Evolutionary conservation across 2,888 invertebrate genomes (phyloP), one percentile per base, ranked within the genome.

Genomic region (Cataglyphis albicans): DNA sequence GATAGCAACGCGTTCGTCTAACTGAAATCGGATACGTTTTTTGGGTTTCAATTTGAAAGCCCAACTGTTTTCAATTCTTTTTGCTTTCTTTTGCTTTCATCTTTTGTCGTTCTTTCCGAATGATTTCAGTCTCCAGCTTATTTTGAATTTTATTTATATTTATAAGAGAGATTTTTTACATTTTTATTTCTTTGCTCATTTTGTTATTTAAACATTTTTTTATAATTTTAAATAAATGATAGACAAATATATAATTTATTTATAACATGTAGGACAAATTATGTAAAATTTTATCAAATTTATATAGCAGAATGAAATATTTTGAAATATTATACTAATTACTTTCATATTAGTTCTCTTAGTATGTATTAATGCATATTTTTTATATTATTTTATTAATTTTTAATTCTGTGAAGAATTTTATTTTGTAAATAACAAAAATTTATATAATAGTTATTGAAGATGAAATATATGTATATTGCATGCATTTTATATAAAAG

Each of bases 21-120:
- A 52, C 63, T 82, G 90, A 89, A 89, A 89, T 89, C 88, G 88
- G 87, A 89, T 86, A 88, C 83, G 84, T 89, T 89, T 89, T 85
- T 89, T 89, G 84, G 84, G 84, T 85, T 89, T 85, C 81, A 81
- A 83, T 85, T 86, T 89, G 82, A 89, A 89, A 89, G 86, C 83
- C 72, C 82, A 75, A 89, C 72, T 82, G 73, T 85, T 84, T 81
- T 78, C 68, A 41, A 67, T 25, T 55, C 44, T 21, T 21, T 21
- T 21, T 21, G 21, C 21, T 21, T 21, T 21, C 21, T 81, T 70
- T 80, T 70, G 25, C 78, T 80, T 80, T 80, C 78, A 35, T 41
- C 25, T 72, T 80, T 80, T 80, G 78, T 80, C 72, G n/a, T 80
- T 80, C 2, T 72, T 70, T 80, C 70, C 72, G 59, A 35, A 80